Conservation (phyloP, 2,888 invertebrate genomes). For the Acrobasis suavella region DNA sequence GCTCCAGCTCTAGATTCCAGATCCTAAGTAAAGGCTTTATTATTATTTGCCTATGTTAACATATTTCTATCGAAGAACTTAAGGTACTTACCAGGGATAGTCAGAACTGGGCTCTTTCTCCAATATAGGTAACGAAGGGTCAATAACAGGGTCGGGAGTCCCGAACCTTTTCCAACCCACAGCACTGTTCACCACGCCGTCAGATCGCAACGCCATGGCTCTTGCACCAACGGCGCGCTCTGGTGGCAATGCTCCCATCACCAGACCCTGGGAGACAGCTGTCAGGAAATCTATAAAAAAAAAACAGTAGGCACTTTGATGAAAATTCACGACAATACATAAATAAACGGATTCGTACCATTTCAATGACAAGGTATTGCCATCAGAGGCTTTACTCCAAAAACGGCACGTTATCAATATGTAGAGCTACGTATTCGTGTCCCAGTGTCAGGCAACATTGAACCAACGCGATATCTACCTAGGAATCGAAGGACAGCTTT, state of each 20-base stretch:
- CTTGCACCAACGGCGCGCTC: conserved; percentile 82
- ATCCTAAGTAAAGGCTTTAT: too few species aligned
- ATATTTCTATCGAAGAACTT: not conserved
- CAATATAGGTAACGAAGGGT: conserved; percentile 71
- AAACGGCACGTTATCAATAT: too few species aligned
- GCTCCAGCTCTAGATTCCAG: too few species aligned
- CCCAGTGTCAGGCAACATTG: too few species aligned
- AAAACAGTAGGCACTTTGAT: not conserved
- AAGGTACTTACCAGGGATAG: conserved; percentile 85
- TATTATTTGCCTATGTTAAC: too few species aligned
- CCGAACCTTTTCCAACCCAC: conserved; percentile 70
- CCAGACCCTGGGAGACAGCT: conserved; percentile 88
- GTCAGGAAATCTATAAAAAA: conserved; percentile 84
- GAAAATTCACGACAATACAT: too few species aligned
- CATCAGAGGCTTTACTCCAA: too few species aligned
- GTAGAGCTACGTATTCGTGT: too few species aligned
- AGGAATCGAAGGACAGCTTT: too few species aligned
- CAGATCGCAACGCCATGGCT: conserved; percentile 62
- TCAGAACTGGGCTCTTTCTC: conserved; percentile 86
- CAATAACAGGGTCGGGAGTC: conserved; percentile 69
- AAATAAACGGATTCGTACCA: too few species aligned
- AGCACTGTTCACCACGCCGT: conserved; percentile 65
- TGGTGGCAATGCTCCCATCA: conserved; percentile 72
- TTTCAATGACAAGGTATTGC: too few species aligned
- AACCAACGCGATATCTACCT: too few species aligned